Conservation (phyloP, 2,797 vertebrate species). For the Pseudochromis fuscus region DNA sequence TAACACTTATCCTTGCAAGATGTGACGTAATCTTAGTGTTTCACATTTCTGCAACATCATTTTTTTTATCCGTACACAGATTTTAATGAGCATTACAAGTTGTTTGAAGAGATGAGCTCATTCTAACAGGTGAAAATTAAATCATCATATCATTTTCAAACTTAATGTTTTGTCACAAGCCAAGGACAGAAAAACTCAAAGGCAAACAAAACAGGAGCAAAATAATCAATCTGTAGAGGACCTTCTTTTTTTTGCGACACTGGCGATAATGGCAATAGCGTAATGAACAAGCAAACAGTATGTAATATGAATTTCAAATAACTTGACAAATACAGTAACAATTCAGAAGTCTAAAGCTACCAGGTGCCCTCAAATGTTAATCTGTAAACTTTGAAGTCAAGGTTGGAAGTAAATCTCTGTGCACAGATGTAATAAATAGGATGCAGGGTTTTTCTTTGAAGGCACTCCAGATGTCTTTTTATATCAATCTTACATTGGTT, state of each 20-base stretch:
- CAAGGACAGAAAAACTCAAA: neutral
- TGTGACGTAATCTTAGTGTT: constrained; percentile 31
- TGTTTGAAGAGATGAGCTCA: no score
- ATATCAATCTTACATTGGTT: constrained; percentile 81
- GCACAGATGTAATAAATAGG: constrained; percentile 83
- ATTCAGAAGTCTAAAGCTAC: constrained; percentile 67
- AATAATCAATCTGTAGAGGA: neutral
- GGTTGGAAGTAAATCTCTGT: constrained; percentile 77
- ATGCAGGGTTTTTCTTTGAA: constrained; percentile 84
- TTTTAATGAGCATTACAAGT: constrained; percentile 19
- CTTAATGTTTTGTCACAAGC: neutral
- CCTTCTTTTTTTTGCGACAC: neutral
- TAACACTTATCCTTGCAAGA: constrained; percentile 55
- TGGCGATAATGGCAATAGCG: neutral
- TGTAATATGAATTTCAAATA: constrained; percentile 47
- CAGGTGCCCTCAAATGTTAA: constrained; percentile 78
- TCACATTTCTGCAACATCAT: constrained; percentile 37
- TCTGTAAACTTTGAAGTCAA: constrained; percentile 83
- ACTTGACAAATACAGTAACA: constrained; percentile 47
- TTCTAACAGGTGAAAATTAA: no score
- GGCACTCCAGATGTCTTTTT: constrained; percentile 82
- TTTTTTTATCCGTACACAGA: neutral
- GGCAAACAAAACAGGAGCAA: neutral
- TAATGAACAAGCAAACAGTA: neutral
- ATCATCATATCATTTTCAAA: neutral